phyloP scores from a whole-genome alignment of 2,113 vertebrate genomes.

The Nansenia antarctica region DNA sequence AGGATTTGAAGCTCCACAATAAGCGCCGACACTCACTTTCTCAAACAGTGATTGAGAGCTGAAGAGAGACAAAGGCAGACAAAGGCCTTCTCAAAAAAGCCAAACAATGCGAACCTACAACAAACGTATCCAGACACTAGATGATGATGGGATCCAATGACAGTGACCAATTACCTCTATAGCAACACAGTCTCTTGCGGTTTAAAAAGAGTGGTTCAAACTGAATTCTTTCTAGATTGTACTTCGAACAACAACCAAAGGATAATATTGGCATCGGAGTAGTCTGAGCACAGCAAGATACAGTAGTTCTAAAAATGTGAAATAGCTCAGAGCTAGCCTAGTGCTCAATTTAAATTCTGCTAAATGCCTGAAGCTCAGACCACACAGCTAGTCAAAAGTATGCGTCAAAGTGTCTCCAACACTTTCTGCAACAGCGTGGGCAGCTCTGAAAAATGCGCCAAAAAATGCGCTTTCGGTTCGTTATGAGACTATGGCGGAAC shows the following conservation, averaged over 20 bases:
- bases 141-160: not conserved
- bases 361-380: not conserved
- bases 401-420: too few species aligned
- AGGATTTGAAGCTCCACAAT: slow-evolving; percentile 10
- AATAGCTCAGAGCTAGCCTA: not conserved
- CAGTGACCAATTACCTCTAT: not conserved
- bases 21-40: not conserved
- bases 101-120: not conserved
- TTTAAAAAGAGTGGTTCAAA: too few species aligned
- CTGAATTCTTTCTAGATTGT: too few species aligned
- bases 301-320: not conserved
- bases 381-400: too few species aligned
- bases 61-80: not conserved
- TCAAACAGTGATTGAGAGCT: not conserved
- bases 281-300: not conserved
- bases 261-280: not conserved
- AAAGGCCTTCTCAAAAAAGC: not conserved
- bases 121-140: not conserved
- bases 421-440: too few species aligned
- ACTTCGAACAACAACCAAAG: too few species aligned
- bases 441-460: too few species aligned
- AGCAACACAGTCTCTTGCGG: not conserved
- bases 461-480: too few species aligned
- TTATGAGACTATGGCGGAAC: too few species aligned
- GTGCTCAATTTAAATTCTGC: not conserved